These are phyloP conservation scores for Forficula auricularia DNA, from an alignment of 1,140 invertebrate species.

Conservation along the genomic window DNA sequence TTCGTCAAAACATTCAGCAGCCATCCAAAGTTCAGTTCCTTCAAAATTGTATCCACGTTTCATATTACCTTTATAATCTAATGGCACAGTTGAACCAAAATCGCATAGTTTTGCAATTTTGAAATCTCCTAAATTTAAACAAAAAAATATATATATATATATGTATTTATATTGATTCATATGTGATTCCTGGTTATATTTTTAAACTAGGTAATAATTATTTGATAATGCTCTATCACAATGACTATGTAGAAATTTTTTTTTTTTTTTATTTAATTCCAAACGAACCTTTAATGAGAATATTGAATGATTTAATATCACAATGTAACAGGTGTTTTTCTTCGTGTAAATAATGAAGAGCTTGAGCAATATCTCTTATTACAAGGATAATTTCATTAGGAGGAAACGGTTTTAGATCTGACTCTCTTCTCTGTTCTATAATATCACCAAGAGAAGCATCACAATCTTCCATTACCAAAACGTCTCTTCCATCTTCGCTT, in stretches of 20 bases:
- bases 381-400: constrained; percentile 44
- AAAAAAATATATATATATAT: constrained; percentile 2
- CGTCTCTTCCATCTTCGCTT: constrained; percentile 30
- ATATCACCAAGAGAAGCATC: constrained; percentile 33
- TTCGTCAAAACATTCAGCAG: constrained; percentile 48
- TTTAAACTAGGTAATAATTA: too few species aligned
- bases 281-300: constrained; percentile 32
- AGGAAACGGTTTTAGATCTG: constrained; percentile 36
- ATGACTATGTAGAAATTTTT: too few species aligned
- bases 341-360: constrained; percentile 60
- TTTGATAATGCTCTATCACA: too few species aligned
- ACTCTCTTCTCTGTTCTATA: constrained; percentile 48
- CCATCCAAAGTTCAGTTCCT: constrained; percentile 55
- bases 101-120: constrained; percentile 63
- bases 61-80: constrained; percentile 43
- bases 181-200: too few species aligned
- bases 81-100: constrained; percentile 58
- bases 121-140: constrained; percentile 45
- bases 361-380: constrained; percentile 44
- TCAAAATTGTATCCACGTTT: constrained; percentile 37
- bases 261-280: too few species aligned
- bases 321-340: constrained; percentile 55
- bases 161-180: too few species aligned
- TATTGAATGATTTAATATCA: constrained; percentile 70
- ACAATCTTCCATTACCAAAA: constrained; percentile 34